A percentile compares a stretch with the other conserved stretches of the same genome.
These are phyloP conservation scores for Leptinotarsa juncta DNA, from an alignment of 2,888 invertebrate species.

Conservation along the genomic window DNA sequence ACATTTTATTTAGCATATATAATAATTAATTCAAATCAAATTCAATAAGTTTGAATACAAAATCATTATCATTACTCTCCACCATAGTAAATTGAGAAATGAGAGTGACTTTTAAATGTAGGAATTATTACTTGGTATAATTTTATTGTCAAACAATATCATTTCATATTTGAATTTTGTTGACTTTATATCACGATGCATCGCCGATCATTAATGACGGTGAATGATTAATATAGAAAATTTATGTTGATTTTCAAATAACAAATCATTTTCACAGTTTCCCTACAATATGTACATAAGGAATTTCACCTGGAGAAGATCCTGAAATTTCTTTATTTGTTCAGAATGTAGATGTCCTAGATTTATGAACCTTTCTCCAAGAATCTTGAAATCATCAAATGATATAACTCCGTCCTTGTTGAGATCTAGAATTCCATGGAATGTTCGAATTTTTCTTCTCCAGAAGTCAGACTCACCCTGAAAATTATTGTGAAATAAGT, in stretches of 20 bases:
- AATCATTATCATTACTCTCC: too few species aligned
- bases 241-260: too few species aligned
- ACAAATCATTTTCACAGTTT: too few species aligned
- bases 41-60: too few species aligned
- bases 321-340: slow-evolving; percentile 77
- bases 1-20: too few species aligned
- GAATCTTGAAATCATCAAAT: slow-evolving; percentile 81
- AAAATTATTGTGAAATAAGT: slow-evolving; percentile 26
- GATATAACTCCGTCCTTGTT: slow-evolving; percentile 89
- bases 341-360: slow-evolving; percentile 78
- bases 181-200: too few species aligned
- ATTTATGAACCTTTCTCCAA: slow-evolving; percentile 80
- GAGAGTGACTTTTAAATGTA: too few species aligned
- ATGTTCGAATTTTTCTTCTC: slow-evolving; percentile 87
- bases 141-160: neutral
- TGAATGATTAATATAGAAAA: too few species aligned
- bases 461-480: slow-evolving; percentile 77
- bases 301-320: slow-evolving; percentile 74
- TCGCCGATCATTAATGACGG: too few species aligned
- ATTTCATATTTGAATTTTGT: neutral
- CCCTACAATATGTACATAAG: neutral
- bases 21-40: too few species aligned
- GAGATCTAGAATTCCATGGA: slow-evolving; percentile 84
- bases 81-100: too few species aligned
- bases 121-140: too few species aligned